Base-by-base conservation (phyloP, 2,113 vertebrate species). In the Nematolebias whitei region DNA sequence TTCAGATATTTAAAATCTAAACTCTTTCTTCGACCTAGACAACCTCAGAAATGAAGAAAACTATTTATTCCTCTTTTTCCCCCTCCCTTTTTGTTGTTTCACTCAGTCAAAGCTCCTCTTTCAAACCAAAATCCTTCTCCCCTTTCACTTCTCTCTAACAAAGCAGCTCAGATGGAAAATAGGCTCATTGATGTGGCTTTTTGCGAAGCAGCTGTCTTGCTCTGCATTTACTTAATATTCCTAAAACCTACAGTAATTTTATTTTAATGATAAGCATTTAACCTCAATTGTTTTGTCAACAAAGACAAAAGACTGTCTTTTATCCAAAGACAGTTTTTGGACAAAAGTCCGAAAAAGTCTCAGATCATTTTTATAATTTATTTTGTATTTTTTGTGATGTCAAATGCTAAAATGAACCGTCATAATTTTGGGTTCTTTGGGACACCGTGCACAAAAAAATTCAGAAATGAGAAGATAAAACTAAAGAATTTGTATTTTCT, bases 21-120 rank as follows among this genome's bases (percentile, higher is more conserved):
- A 20, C 39, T 19, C 3, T n/a, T n/a, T 2, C 22, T 49, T 45
- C 19, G 4, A 2, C 41, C 65, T 29, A 13, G 44, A 60, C 24
- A 60, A 50, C 64, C 32, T 3, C 2, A 13, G 19, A 2, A 1
- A 54, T 44, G 71, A 64, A 71, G 51, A 43, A 64, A 74, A 53
- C 49, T 39, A 48, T 52, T 52, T 74, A 45, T 56, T 43, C 55
- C 35, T 56, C 18, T 51, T 9, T 54, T 61, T 59, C 53, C 18
- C 22, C 13, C 35, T 61, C 18, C 29, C 32, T 18, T 59, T 71
- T 79, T 55, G 40, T 40, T 16, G 51, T 65, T 57, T 59, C 40
- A 10, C 43, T 61, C 49, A 60, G 65, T 56, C 52, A 68, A n/a
- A 63, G 75, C 35, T 56, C 51, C 32, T 76, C 41, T 64, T 64